Evolutionary conservation across 2,888 invertebrate species (phyloP).

Genomic region (Eretmocerus hayati): DNA sequence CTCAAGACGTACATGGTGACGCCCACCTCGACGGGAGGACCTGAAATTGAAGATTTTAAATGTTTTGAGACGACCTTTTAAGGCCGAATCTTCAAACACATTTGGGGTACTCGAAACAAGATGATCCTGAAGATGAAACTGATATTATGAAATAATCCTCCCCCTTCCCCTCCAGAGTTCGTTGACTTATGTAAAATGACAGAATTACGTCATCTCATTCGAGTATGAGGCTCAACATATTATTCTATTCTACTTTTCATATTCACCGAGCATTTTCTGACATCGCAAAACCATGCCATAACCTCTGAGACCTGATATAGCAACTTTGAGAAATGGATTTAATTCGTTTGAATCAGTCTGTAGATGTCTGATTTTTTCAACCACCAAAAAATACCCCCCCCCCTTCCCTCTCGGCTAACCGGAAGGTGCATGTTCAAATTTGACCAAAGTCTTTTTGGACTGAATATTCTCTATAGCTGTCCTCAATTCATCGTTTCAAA

Average conservation of each 20-base stretch:
- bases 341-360: too few relatives aligned
- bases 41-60: slow-evolving; percentile 53
- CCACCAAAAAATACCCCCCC: too few relatives aligned
- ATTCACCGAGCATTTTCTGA: too few relatives aligned
- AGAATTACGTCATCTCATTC: too few relatives aligned
- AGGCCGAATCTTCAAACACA: slow-evolving; percentile 24
- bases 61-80: slow-evolving; percentile 43
- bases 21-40: slow-evolving; percentile 71
- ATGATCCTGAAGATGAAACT: slow-evolving; percentile 13
- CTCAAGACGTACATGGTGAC: slow-evolving; percentile 77
- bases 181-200: slow-evolving; percentile 5
- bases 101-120: neutral
- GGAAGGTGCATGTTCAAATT: too few relatives aligned
- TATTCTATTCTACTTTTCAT: neutral
- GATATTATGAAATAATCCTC: slow-evolving; percentile 3
- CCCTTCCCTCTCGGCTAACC: too few relatives aligned
- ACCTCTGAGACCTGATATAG: neutral
- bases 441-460: too few relatives aligned
- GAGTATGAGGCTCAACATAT: too few relatives aligned
- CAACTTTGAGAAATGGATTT: too few relatives aligned
- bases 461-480: too few relatives aligned
- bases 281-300: slow-evolving; percentile 17
- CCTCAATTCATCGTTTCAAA: too few relatives aligned
- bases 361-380: too few relatives aligned
- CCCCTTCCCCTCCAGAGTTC: slow-evolving; percentile 10